These are phyloP conservation scores for Salpingus planirostris DNA, from an alignment of 2,888 invertebrate genomes.

Conservation along the genomic window DNA sequence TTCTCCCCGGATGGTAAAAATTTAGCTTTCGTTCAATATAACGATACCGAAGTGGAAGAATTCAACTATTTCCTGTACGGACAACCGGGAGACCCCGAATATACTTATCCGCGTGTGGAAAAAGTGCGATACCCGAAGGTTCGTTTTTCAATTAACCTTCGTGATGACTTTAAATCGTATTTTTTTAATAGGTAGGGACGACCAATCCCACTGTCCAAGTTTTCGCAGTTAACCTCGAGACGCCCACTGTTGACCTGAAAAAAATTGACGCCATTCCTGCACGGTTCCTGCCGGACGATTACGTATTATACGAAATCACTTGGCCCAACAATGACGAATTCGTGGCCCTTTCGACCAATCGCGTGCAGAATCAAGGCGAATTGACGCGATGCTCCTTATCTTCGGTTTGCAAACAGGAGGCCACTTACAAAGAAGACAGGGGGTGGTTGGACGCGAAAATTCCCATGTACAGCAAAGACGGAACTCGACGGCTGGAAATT, in stretches of 20 bases:
- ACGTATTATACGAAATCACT: slow-evolving; percentile 58
- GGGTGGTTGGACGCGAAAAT: slow-evolving; percentile 62
- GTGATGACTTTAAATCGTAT: not conserved
- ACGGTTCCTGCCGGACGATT: slow-evolving; percentile 41
- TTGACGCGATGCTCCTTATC: slow-evolving; percentile 23
- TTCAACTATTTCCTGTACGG: slow-evolving; percentile 61
- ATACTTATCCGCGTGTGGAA: slow-evolving; percentile 60
- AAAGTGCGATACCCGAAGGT: slow-evolving; percentile 73
- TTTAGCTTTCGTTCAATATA: slow-evolving; percentile 75
- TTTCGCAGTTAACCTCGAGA: slow-evolving; percentile 50
- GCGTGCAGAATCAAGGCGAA: slow-evolving; percentile 62
- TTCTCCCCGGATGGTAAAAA: slow-evolving; percentile 71
- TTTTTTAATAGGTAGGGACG: slow-evolving; percentile 53
- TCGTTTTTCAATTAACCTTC: slow-evolving; percentile 12
- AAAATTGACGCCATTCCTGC: slow-evolving; percentile 42
- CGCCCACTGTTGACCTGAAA: slow-evolving; percentile 29
- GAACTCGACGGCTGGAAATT: slow-evolving; percentile 28
- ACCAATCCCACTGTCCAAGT: slow-evolving; percentile 64
- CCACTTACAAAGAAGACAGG: slow-evolving; percentile 47
- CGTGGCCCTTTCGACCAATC: slow-evolving; percentile 72
- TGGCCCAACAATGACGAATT: slow-evolving; percentile 66
- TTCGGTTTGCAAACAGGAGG: slow-evolving; percentile 26
- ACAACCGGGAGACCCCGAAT: slow-evolving; percentile 44
- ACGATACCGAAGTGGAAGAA: slow-evolving; percentile 61
- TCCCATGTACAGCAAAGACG: slow-evolving; percentile 47